Evolutionary conservation across 2,797 vertebrate genomes (phyloP).

Genomic region (Novumbra hubbsi): DNA sequence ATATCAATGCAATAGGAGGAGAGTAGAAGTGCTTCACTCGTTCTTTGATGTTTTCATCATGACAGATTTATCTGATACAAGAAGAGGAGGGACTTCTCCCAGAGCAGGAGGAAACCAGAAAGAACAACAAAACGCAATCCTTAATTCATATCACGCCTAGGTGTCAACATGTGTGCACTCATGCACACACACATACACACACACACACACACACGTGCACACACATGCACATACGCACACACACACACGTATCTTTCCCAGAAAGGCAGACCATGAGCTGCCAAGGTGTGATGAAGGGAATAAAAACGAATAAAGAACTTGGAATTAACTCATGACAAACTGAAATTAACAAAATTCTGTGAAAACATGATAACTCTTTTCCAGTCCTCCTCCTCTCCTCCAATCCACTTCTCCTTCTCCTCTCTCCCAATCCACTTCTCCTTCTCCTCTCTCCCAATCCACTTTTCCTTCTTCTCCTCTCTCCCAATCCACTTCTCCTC

Average conservation of each 20-base stretch:
- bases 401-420: neutral
- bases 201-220: conserved; percentile 31
- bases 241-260: too few relatives aligned
- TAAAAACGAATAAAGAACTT: conserved; percentile 46
- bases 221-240: conserved; percentile 26
- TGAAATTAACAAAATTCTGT: conserved; percentile 60
- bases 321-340: conserved; percentile 57
- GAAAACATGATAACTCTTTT: conserved; percentile 57
- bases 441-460: neutral
- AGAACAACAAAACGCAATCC: conserved; percentile 54
- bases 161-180: neutral
- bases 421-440: neutral
- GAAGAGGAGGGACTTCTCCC: conserved; percentile 9
- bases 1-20: neutral
- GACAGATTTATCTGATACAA: neutral
- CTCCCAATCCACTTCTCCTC: neutral
- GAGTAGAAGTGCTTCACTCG: too few relatives aligned
- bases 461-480: neutral
- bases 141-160: conserved; percentile 32
- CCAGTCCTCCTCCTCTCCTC: neutral
- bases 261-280: conserved; percentile 38
- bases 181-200: conserved; percentile 4
- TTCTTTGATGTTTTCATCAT: neutral
- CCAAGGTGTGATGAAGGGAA: conserved; percentile 43
- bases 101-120: conserved; percentile 46